These are phyloP conservation scores for Podargus strigoides DNA, from an alignment of 2,797 vertebrate genomes.

Conservation along the genomic window DNA sequence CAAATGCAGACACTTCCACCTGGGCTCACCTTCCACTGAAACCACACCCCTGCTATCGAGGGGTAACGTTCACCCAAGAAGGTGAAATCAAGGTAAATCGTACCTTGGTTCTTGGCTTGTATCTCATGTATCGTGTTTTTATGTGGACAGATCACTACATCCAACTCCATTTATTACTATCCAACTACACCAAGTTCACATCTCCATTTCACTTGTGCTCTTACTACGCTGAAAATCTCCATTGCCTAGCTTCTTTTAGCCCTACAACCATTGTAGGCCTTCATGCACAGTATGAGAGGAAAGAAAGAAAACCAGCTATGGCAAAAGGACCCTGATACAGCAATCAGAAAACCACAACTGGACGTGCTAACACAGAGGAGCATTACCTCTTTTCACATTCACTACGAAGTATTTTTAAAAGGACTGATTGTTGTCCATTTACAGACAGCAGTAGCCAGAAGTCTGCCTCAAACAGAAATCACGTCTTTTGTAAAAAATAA, in stretches of 20 bases:
- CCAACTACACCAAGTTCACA: background rate
- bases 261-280: background rate
- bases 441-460: background rate
- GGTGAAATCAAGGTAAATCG: no score
- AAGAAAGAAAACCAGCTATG: background rate
- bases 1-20: background rate
- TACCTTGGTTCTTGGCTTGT: background rate
- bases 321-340: background rate
- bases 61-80: background rate
- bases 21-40: background rate
- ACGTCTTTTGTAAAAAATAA: background rate
- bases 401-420: background rate
- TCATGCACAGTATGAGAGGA: background rate
- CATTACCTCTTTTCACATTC: background rate
- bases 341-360: background rate
- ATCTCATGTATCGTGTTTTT: background rate
- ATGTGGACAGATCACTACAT: background rate
- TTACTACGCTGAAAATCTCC: background rate
- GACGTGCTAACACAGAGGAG: background rate
- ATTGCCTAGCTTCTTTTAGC: background rate
- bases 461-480: background rate
- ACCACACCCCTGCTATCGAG: rapidly evolving
- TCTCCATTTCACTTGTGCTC: background rate
- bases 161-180: background rate
- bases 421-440: background rate